Conservation (phyloP, 30 jellyfish, hydroid and myxozoan genomes). For the Catostylus mosaicus region DNA sequence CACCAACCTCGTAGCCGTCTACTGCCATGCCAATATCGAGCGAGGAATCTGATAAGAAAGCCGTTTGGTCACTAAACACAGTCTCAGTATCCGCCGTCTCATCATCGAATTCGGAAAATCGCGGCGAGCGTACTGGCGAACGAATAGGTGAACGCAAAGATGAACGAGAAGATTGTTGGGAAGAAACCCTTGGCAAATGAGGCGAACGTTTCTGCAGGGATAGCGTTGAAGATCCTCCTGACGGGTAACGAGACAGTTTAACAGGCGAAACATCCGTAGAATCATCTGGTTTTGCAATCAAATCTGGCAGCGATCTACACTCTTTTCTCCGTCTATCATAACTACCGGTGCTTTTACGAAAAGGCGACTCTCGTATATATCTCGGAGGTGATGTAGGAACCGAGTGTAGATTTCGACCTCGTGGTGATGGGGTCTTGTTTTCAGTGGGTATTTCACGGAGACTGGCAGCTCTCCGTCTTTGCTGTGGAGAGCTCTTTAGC, state of each 20-base stretch:
- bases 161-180: not conserved
- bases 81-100: conserved; percentile 64
- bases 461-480: conserved; percentile 28
- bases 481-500: conserved; percentile 59
- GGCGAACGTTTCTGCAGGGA: conserved; percentile 27
- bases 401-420: conserved; percentile 12
- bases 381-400: conserved; percentile 48
- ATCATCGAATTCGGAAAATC: conserved; percentile 51
- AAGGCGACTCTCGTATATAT: conserved; percentile 34
- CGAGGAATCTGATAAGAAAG: conserved; percentile 62
- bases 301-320: conserved; percentile 61
- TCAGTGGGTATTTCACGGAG: conserved; percentile 18
- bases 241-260: conserved; percentile 32
- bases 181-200: conserved; percentile 11
- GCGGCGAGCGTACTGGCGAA: conserved; percentile 73
- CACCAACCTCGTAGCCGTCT: conserved; percentile 67
- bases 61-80: conserved; percentile 70
- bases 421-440: not conserved
- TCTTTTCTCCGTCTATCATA: conserved; percentile 38
- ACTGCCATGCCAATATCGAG: conserved; percentile 45
- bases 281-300: conserved; percentile 9
- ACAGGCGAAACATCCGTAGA: conserved; percentile 2
- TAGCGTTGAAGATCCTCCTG: conserved; percentile 40
- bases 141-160: conserved; percentile 28
- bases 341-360: conserved; percentile 68